These are phyloP conservation scores for Octopus bimaculoides DNA, from an alignment of 1,140 invertebrate species.

Conservation along the genomic window DNA sequence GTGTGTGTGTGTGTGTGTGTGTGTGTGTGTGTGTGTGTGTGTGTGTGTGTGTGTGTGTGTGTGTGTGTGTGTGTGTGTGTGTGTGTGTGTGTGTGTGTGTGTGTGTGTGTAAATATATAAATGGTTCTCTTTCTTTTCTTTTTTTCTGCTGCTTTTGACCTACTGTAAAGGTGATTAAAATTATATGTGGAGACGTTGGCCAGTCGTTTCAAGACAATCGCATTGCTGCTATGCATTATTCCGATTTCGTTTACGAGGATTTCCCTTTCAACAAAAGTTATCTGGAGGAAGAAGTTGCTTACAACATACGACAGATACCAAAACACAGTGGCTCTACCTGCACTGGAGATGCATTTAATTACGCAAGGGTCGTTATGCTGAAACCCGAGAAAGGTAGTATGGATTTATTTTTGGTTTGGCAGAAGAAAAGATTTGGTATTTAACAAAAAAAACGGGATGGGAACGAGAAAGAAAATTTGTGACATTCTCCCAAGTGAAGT, in stretches of 20 bases:
- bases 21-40: no score
- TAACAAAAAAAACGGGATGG: no score
- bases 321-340: neutral
- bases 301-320: neutral
- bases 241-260: neutral
- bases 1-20: no score
- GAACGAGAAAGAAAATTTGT: no score
- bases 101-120: neutral
- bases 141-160: neutral
- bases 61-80: no score
- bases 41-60: no score
- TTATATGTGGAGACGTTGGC: neutral
- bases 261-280: neutral
- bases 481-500: no score
- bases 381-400: neutral
- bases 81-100: no score
- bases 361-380: slow-evolving; percentile 7
- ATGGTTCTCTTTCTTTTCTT: neutral
- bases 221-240: neutral
- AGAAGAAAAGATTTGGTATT: no score
- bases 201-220: neutral
- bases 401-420: no score
- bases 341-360: neutral
- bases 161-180: neutral
- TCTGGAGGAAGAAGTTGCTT: neutral